Evolutionary conservation across 2,888 invertebrate species (phyloP), one percentile per base, ranked within the genome.

Genomic region (Elysia crispata): DNA sequence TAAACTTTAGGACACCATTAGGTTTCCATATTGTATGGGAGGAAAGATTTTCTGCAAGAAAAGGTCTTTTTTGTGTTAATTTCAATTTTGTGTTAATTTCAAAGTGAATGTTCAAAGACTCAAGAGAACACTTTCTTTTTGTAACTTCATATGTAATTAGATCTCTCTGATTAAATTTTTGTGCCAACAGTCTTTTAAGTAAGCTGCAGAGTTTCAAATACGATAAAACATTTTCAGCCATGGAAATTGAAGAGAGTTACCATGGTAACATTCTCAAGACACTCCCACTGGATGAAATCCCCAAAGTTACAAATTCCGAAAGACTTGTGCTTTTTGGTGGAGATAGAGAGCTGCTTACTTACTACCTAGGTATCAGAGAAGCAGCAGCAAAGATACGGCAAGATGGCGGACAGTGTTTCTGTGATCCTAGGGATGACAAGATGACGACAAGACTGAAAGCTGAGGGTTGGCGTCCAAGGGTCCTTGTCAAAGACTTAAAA

Each of bases 301-400:
- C 41, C 11, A 41, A 41, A 11, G 5, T 41, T 41, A 41, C 41
- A 11, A 11, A 41, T 6, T 41, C 41, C 41, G 67, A 66, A 20
- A 20, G 66, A 0, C 69, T 66, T 15, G 20, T 5, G 20, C 20
- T 67, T 50, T 77, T 77, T 67, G 77, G 31, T 13, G 11, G 31
- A 18, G 57, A 41, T 11, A 23, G 54, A 20, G 77, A 77, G 30
- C 20, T 23, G 70, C 5, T 77, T 1, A 8, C 33, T 18, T 72
- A 77, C 62, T 77, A 72, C 49, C n/a, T 77, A 3, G 54, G 77
- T 15, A 25, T 77, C 54, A 72, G 33, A 30, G 62, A 72, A 23
- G 69, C 72, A 1, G 15, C 50, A 3, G 49, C 31, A 0, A 23
- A 62, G 41, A 50, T 25, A 23, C 25, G 70, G 54, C 30, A n/a